Conservation (phyloP, 2,113 vertebrate genomes). For the Lutjanus erythropterus region DNA sequence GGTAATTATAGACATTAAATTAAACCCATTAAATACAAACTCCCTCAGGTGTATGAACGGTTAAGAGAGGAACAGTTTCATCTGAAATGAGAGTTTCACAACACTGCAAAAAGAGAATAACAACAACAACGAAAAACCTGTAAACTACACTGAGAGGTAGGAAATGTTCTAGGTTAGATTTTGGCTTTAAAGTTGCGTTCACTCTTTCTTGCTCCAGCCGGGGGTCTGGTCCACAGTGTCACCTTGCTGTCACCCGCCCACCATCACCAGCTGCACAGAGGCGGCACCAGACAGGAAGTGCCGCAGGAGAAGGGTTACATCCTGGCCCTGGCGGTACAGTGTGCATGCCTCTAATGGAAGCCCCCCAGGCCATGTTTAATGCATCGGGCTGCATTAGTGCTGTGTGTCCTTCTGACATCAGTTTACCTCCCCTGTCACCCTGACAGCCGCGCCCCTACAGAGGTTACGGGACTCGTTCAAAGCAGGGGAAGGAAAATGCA, state of each 20-base stretch:
- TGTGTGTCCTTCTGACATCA: constrained; percentile 43
- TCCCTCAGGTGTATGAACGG: too few relatives aligned
- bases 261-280: constrained; percentile 34
- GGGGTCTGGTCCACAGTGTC: background rate
- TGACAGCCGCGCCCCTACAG: background rate
- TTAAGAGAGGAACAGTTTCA: too few relatives aligned
- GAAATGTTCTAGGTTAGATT: background rate
- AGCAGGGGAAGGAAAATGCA: background rate
- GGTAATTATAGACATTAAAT: too few relatives aligned
- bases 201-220: background rate
- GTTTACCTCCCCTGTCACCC: constrained; percentile 20
- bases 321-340: background rate
- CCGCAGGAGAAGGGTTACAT: background rate
- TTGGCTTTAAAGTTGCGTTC: constrained; percentile 9
- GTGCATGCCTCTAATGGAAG: constrained; percentile 44
- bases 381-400: constrained; percentile 60
- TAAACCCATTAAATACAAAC: too few relatives aligned
- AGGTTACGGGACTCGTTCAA: background rate
- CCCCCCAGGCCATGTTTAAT: constrained; percentile 59
- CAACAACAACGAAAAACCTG: too few relatives aligned
- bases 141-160: too few relatives aligned
- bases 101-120: too few relatives aligned
- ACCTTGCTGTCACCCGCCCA: constrained; percentile 28
- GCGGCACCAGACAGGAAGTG: constrained; percentile 10
- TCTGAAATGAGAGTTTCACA: too few relatives aligned